phyloP scores from a whole-genome alignment of 2,888 invertebrate genomes.

The Vandiemenella viatica region DNA sequence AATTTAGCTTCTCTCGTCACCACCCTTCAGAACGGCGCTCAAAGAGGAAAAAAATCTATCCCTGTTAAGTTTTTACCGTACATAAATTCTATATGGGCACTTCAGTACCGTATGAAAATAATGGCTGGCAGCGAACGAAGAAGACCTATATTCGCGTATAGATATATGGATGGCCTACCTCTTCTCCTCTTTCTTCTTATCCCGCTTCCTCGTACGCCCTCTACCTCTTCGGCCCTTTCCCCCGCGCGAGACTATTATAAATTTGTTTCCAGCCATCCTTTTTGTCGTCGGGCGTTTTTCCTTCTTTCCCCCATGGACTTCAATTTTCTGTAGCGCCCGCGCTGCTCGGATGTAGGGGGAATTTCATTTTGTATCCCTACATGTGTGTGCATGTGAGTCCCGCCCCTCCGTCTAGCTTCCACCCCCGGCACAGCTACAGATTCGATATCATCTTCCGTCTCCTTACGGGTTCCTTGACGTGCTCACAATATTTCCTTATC shows the following conservation, averaged over 20 bases:
- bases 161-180: not conserved
- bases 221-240: slow-evolving; percentile 5
- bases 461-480: not conserved
- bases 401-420: not conserved
- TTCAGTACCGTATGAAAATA: slow-evolving; percentile 2
- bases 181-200: not conserved
- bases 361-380: slow-evolving; percentile 15
- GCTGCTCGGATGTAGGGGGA: slow-evolving; percentile 11
- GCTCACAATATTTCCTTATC: not conserved
- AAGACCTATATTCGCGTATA: not conserved
- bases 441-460: slow-evolving; percentile 15
- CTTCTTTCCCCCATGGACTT: slow-evolving; percentile 14
- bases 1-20: too few relatives aligned
- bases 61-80: not conserved
- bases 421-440: slow-evolving; percentile 4
- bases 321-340: slow-evolving; percentile 16
- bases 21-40: too few relatives aligned
- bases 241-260: slow-evolving; percentile 15
- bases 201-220: not conserved
- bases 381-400: slow-evolving; percentile 6
- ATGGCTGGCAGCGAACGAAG: not conserved
- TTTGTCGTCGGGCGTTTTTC: slow-evolving; percentile 13
- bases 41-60: not conserved
- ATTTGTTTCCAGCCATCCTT: slow-evolving; percentile 15
- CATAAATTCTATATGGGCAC: slow-evolving; percentile 5